phyloP scores from a whole-genome alignment of 2,113 vertebrate genomes.

The Strix aluco region DNA sequence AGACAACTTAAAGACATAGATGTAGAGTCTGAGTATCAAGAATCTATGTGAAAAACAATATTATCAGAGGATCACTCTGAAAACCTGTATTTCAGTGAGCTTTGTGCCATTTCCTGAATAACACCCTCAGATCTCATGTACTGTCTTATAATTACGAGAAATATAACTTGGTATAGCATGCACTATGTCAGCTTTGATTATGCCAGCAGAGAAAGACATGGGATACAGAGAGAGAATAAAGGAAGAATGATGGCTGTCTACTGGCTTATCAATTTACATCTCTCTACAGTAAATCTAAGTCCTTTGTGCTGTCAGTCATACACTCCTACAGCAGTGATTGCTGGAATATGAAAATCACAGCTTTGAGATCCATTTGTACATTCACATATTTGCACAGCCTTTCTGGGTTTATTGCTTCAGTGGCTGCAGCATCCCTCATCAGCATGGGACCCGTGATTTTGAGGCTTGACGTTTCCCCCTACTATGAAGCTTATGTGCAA shows the following conservation, averaged over 20 bases:
- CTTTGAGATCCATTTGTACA: neutral
- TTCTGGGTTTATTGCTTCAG: neutral
- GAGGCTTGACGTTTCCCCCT: neutral
- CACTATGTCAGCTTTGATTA: conserved; percentile 22
- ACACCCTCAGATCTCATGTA: neutral
- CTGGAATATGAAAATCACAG: conserved; percentile 18
- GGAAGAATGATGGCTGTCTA: conserved; percentile 30
- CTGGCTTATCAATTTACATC: conserved; percentile 61
- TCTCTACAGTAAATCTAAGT: conserved; percentile 38
- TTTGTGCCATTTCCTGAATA: conserved; percentile 36
- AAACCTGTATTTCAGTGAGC: conserved; percentile 40
- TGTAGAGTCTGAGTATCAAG: neutral
- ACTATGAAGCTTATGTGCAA: neutral
- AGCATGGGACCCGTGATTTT: neutral
- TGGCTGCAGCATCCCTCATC: neutral
- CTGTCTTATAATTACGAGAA: conserved; percentile 27
- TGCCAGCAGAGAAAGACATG: neutral
- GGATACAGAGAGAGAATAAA: conserved; percentile 38
- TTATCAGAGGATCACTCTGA: conserved; percentile 22
- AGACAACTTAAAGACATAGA: conserved; percentile 33
- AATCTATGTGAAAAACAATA: conserved; percentile 32
- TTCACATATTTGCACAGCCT: neutral
- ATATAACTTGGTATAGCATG: neutral
- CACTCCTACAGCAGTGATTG: neutral
- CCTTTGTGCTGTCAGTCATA: conserved; percentile 51